Evolutionary conservation across 2,888 invertebrate genomes (phyloP).

Genomic region (Lithophane socia): DNA sequence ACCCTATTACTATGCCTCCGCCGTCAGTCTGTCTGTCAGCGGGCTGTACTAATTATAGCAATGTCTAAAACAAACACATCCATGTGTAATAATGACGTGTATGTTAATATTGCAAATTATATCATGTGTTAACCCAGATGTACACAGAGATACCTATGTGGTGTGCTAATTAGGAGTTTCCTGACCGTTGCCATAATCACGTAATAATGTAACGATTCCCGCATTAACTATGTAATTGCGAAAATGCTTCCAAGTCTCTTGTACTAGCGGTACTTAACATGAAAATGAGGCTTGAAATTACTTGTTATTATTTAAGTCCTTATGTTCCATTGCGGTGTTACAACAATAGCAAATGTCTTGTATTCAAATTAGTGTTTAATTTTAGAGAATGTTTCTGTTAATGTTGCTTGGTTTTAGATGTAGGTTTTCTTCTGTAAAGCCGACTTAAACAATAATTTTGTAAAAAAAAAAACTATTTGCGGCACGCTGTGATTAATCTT

Average conservation of each 20-base stretch:
- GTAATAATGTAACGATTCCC: constrained; percentile 35
- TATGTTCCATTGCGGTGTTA: constrained; percentile 7
- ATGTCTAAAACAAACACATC: neutral
- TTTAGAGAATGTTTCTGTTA: neutral
- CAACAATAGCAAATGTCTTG: constrained; percentile 12
- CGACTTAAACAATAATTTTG: neutral
- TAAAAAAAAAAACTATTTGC: no score
- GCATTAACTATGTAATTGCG: constrained; percentile 30
- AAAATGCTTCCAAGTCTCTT: constrained; percentile 29
- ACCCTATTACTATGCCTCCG: no score
- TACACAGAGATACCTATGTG: constrained; percentile 3
- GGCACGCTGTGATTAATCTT: neutral
- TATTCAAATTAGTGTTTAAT: constrained; percentile 8
- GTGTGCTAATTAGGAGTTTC: constrained; percentile 38
- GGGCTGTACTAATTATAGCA: neutral
- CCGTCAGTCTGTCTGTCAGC: no score
- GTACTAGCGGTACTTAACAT: constrained; percentile 25
- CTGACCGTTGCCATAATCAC: constrained; percentile 45
- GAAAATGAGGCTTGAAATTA: constrained; percentile 35
- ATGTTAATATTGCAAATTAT: neutral
- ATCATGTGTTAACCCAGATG: constrained; percentile 1
- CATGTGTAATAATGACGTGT: neutral
- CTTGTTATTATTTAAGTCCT: constrained; percentile 28
- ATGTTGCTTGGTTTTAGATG: neutral
- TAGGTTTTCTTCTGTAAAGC: neutral